Conservation (phyloP, 2,113 vertebrate species). For the Furnarius figulus region DNA sequence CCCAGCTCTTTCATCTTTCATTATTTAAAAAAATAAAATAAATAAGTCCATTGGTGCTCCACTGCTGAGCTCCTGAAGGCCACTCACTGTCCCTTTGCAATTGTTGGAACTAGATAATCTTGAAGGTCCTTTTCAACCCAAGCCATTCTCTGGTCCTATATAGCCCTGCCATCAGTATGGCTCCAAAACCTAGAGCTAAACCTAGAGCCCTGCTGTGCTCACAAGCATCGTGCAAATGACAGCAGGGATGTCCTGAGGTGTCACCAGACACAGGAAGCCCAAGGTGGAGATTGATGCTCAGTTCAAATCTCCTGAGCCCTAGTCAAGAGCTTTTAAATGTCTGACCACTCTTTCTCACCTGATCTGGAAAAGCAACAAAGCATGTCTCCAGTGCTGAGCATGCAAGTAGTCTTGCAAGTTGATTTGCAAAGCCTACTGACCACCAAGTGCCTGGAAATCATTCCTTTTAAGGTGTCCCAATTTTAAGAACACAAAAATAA, state of each 20-base stretch:
- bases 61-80: not conserved
- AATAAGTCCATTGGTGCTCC: not conserved
- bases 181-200: not conserved
- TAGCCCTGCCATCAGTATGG: not conserved
- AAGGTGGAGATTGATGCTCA: not conserved
- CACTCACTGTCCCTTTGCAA: not conserved
- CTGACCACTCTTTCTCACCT: not conserved
- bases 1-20: not conserved
- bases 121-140: not conserved
- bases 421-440: not conserved
- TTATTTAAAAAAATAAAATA: not conserved
- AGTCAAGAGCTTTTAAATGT: not conserved
- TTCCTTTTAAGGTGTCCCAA: not conserved
- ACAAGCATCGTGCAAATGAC: not conserved
- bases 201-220: not conserved
- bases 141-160: not conserved
- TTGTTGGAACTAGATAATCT: not conserved
- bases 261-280: not conserved
- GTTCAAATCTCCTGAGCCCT: not conserved
- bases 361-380: not conserved
- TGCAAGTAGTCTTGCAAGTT: not conserved
- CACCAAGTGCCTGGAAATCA: not conserved
- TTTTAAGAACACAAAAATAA: not conserved
- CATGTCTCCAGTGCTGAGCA: not conserved
- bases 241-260: not conserved